A percentile compares a stretch with the other conserved stretches of the same genome.
Conservation (phyloP, 2,797 vertebrate species). For the Pristis pectinata region DNA sequence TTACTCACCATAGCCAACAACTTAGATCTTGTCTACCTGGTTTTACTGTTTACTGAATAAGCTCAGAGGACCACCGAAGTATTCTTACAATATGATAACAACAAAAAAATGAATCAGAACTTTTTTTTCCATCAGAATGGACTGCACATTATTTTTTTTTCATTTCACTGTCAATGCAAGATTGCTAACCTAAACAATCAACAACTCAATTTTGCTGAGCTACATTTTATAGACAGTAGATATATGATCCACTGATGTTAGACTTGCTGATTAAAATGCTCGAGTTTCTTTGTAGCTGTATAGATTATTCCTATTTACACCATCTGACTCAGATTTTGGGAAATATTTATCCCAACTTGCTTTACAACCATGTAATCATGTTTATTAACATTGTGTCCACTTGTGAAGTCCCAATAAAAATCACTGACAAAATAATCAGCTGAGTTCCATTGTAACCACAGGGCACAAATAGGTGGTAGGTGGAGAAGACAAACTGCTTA, state of each 20-base stretch:
- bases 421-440: not conserved
- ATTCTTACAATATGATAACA: not conserved
- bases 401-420: not conserved
- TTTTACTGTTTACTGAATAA: not conserved
- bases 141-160: not conserved
- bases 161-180: not conserved
- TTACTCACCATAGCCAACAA: too few relatives aligned
- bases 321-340: not conserved
- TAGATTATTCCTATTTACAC: not conserved
- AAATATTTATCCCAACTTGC: not conserved
- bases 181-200: not conserved
- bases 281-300: not conserved
- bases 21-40: too few relatives aligned
- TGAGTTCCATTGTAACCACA: not conserved
- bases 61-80: not conserved
- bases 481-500: not conserved
- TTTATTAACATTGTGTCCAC: not conserved
- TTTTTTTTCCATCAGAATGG: not conserved
- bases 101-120: not conserved
- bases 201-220: not conserved
- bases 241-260: not conserved
- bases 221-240: not conserved
- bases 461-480: not conserved
- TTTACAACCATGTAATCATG: not conserved
- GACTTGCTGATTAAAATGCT: not conserved